phyloP scores from a whole-genome alignment of 2,113 vertebrate genomes.

The Cricetomys ansorgei region DNA sequence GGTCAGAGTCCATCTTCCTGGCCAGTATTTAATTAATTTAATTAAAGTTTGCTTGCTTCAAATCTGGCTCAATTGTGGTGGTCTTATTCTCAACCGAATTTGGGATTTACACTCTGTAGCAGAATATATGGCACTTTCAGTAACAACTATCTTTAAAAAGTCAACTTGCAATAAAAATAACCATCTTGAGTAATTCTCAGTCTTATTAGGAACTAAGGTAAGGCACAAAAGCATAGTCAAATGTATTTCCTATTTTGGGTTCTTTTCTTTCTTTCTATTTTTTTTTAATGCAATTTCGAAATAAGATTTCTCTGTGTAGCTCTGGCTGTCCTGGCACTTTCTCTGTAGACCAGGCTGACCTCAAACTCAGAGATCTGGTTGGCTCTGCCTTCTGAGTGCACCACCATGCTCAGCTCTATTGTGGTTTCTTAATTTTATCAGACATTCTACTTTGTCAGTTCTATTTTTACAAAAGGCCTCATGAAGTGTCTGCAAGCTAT shows the following conservation, averaged over 20 bases:
- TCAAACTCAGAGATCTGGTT: background rate
- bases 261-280: background rate
- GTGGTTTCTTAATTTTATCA: slow-evolving; percentile 14
- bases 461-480: background rate
- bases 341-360: background rate
- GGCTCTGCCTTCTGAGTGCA: background rate
- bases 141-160: background rate
- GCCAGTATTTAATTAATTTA: too few species aligned
- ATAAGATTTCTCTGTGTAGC: background rate
- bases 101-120: too few species aligned
- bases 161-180: slow-evolving; percentile 35
- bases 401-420: background rate
- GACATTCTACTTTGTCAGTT: background rate
- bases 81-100: too few species aligned
- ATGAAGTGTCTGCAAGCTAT: background rate
- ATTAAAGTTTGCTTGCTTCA: too few species aligned
- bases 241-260: background rate
- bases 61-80: too few species aligned
- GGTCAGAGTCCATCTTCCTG: too few species aligned
- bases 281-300: background rate
- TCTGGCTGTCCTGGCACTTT: background rate
- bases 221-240: background rate
- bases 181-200: slow-evolving; percentile 20
- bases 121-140: background rate
- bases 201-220: background rate